A percentile compares a stretch with the other conserved stretches of the same genome.
Evolutionary conservation across 2,113 vertebrate genomes (phyloP).

Genomic region (Eubucco bourcierii): DNA sequence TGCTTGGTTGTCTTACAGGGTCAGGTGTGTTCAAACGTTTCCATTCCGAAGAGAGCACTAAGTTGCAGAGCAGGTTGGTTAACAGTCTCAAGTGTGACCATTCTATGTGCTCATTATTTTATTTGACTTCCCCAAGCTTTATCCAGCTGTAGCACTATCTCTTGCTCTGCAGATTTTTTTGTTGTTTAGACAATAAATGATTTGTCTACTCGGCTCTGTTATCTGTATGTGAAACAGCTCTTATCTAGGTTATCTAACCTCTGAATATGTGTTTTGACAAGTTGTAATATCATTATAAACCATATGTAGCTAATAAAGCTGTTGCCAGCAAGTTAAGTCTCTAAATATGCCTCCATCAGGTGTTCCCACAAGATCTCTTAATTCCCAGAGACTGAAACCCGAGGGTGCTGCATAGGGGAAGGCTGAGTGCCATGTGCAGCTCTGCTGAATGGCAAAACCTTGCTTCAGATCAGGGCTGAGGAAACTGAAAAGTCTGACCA

Average conservation of each 20-base stretch:
- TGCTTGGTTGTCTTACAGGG: neutral
- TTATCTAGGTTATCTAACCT: neutral
- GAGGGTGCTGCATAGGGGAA: rapidly evolving
- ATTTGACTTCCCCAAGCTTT: neutral
- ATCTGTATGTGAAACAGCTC: neutral
- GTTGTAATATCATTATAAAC: neutral
- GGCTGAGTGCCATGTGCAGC: neutral
- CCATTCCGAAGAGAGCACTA: neutral
- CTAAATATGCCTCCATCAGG: neutral
- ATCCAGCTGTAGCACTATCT: neutral
- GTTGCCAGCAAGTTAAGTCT: neutral
- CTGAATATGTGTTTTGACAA: neutral
- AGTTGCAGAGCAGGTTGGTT: constrained; percentile 27
- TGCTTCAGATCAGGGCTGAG: neutral
- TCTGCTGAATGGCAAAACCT: neutral
- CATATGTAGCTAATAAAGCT: neutral
- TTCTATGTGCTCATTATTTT: neutral
- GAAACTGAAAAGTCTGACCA: neutral
- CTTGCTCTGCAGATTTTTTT: neutral
- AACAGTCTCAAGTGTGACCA: neutral
- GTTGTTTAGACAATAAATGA: neutral
- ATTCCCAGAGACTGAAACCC: neutral
- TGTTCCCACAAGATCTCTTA: neutral
- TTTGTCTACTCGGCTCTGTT: neutral
- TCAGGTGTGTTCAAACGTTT: neutral